phyloP scores from a whole-genome alignment of 2,888 invertebrate genomes.

The Drosophila imparisetae region DNA sequence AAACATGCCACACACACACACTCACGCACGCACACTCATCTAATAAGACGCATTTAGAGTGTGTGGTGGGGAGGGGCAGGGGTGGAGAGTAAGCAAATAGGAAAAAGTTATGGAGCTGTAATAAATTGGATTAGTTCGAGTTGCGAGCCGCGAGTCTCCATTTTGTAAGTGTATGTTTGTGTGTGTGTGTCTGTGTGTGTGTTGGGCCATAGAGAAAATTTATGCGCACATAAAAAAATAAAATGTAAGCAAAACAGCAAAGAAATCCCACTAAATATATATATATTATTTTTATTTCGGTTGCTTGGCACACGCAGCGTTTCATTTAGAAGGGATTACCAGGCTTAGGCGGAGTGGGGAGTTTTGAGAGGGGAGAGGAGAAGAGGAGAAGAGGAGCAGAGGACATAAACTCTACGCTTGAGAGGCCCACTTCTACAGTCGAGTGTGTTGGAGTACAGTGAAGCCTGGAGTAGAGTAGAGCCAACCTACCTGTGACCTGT shows the following conservation, averaged over 20 bases:
- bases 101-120: slow-evolving; percentile 83
- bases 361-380: neutral
- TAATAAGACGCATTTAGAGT: slow-evolving; percentile 80
- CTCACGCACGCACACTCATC: slow-evolving; percentile 45
- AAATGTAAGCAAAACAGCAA: slow-evolving; percentile 40
- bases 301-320: slow-evolving; percentile 56
- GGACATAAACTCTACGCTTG: slow-evolving; percentile 1
- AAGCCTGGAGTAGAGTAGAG: slow-evolving; percentile 23
- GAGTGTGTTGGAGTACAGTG: slow-evolving; percentile 33
- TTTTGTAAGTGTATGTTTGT: slow-evolving; percentile 60
- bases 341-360: slow-evolving; percentile 6
- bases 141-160: slow-evolving; percentile 74
- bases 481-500: slow-evolving; percentile 31
- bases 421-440: slow-evolving; percentile 62
- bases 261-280: slow-evolving; percentile 57
- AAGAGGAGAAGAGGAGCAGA: neutral
- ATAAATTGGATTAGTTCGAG: slow-evolving; percentile 84
- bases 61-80: slow-evolving; percentile 28
- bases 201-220: slow-evolving; percentile 39
- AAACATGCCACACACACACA: slow-evolving; percentile 74
- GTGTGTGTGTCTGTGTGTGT: slow-evolving; percentile 9
- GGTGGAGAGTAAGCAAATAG: slow-evolving; percentile 71
- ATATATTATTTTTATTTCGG: slow-evolving; percentile 12
- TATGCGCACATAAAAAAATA: slow-evolving; percentile 58
- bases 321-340: slow-evolving; percentile 75